Base-by-base conservation (phyloP, 2,888 invertebrate species). In the Aphidoletes aphidimyza region DNA sequence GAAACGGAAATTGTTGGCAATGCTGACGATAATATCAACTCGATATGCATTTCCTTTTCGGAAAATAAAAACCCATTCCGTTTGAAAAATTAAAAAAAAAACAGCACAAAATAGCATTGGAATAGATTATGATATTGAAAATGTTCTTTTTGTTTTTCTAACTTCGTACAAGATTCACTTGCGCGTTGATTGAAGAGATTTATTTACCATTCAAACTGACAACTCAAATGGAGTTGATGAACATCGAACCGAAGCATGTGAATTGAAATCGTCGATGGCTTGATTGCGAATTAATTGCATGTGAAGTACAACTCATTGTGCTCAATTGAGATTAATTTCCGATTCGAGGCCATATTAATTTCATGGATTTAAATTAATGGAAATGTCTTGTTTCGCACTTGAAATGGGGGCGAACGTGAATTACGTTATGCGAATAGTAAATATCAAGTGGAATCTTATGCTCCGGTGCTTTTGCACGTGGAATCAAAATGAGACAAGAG, bases 271-370 rank as follows among this genome's bases (percentile, higher is more conserved):
- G 30, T 14, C 8, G 5, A 30, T 14, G 69, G 5, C 14, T 69
- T 30, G 69, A 30, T 69, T 69, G 14, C 69, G 69, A 30, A 30
- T 69, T 69, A 69, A 69, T 69, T 69, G 69, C 34, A 69, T 69
- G 34, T 30, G 34, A 69, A 69, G 69, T 69, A 17, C 69, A 30
- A 30, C 30, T 30, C 30, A 69, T 69, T 30, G 26, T 69, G 69
- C 14, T 69, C 17, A 34, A 69, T 69, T 30, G 34, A 69, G 30
- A 69, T 34, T 69, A 69, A 69, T 69, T 69, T 69, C 69, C 69
- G 69, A 11, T 69, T 69, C 30, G 30, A 14, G 17, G 17, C 30
- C 9, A 22, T 22, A 30, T 69, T 30, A 69, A 69, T 69, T 69
- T 69, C 34, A 11, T 26, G 3, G 34, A 69, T 69, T 69, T 30